Evolutionary conservation across 2,888 invertebrate species (phyloP).

Genomic region (Megastigmus dorsalis): DNA sequence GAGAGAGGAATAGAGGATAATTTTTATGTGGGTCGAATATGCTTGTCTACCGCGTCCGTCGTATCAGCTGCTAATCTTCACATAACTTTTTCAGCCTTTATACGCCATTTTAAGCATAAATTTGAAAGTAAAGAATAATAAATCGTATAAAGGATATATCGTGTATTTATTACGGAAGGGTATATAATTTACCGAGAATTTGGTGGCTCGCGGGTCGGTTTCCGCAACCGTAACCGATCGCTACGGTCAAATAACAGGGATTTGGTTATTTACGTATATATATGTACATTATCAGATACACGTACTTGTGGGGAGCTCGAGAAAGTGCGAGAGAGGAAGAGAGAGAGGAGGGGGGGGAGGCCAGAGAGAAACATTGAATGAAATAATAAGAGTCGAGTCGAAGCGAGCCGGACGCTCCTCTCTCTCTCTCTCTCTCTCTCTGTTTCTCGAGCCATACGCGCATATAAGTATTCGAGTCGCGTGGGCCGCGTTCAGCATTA

Average conservation of each 20-base stretch:
- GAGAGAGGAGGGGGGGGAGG: background rate
- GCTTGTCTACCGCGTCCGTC: too few relatives aligned
- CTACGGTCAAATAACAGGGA: background rate
- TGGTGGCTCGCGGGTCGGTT: too few relatives aligned
- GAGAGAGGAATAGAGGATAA: too few relatives aligned
- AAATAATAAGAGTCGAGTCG: constrained; percentile 40
- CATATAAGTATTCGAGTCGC: constrained; percentile 67
- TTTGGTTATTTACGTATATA: constrained; percentile 2
- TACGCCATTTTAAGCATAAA: too few relatives aligned
- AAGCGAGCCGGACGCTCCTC: constrained; percentile 33
- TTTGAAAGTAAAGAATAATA: too few relatives aligned
- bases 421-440: background rate
- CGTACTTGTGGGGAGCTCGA: background rate
- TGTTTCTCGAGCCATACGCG: background rate
- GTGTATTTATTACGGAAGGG: too few relatives aligned
- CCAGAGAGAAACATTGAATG: constrained; percentile 28
- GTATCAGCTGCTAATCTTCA: too few relatives aligned
- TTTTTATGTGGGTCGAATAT: too few relatives aligned
- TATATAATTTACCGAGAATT: too few relatives aligned
- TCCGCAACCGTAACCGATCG: background rate
- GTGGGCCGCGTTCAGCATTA: constrained; percentile 66
- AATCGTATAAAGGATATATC: too few relatives aligned
- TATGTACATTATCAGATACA: background rate
- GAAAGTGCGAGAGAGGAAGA: background rate
- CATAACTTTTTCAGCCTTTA: too few relatives aligned